Percentiles rank a stretch among this genome's conserved stretches.
Evolutionary conservation across 35 echinoderm and acorn worm genomes (phyloP).

Genomic region (Chiridota heheva): DNA sequence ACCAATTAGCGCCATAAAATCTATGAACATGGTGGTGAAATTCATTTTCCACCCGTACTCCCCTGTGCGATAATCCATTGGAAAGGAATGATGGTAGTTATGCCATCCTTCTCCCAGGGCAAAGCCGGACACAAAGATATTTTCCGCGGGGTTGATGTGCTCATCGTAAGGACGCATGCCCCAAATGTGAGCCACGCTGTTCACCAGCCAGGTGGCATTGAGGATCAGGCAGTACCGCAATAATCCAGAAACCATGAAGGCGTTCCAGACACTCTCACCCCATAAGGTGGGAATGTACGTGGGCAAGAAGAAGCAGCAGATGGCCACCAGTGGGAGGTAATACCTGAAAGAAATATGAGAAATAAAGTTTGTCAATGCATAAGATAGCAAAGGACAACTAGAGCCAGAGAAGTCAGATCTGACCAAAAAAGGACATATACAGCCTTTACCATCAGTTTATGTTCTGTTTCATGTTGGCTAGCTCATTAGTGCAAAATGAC

Average conservation of each 20-base stretch:
- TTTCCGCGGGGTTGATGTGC: slow-evolving; percentile 77
- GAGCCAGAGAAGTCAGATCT: no score
- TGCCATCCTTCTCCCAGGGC: slow-evolving; percentile 89
- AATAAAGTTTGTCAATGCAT: no score
- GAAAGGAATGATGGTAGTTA: slow-evolving; percentile 92
- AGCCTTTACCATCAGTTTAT: no score
- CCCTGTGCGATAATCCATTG: slow-evolving; percentile 76
- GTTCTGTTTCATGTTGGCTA: no score
- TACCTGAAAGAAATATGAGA: slow-evolving; percentile 39
- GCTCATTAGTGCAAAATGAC: no score
- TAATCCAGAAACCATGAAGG: slow-evolving; percentile 60
- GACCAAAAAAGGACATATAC: no score
- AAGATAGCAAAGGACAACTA: no score
- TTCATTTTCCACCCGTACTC: slow-evolving; percentile 83
- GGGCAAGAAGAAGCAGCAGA: slow-evolving; percentile 73
- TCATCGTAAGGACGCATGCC: slow-evolving; percentile 78
- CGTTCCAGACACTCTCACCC: slow-evolving; percentile 74
- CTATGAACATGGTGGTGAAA: slow-evolving; percentile 81
- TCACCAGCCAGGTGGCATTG: slow-evolving; percentile 83
- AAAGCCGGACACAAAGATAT: slow-evolving; percentile 55
- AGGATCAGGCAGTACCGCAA: slow-evolving; percentile 73
- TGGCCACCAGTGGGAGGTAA: slow-evolving; percentile 49
- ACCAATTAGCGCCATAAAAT: slow-evolving; percentile 64
- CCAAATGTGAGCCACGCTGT: slow-evolving; percentile 87
- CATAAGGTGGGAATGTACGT: slow-evolving; percentile 51